Evolutionary conservation across 2,888 invertebrate species (phyloP).

Genomic region (Microctonus brassicae): DNA sequence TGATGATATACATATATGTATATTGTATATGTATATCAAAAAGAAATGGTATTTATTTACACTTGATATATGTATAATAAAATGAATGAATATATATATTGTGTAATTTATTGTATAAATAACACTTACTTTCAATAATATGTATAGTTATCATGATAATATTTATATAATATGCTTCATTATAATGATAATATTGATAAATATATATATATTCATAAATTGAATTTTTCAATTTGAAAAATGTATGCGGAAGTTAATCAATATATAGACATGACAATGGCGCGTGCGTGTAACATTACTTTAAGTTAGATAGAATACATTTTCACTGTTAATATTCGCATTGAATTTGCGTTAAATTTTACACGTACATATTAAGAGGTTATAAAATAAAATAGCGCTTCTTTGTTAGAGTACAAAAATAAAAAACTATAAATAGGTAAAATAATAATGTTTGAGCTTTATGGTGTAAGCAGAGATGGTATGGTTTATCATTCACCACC

Average conservation of each 20-base stretch:
- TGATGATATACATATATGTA: background rate
- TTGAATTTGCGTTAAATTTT: background rate
- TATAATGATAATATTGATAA: too few relatives aligned
- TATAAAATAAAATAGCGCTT: background rate
- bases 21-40: too few relatives aligned
- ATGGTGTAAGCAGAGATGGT: conserved; percentile 59
- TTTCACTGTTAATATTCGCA: background rate
- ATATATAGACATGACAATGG: conserved; percentile 2
- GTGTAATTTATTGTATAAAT: too few relatives aligned
- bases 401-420: background rate
- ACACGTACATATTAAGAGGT: too few relatives aligned
- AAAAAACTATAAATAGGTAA: background rate
- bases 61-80: too few relatives aligned
- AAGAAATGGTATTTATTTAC: background rate
- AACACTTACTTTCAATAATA: too few relatives aligned
- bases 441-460: conserved; percentile 61
- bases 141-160: too few relatives aligned
- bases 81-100: too few relatives aligned
- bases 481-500: conserved; percentile 65
- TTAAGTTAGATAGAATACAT: background rate
- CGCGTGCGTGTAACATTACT: conserved; percentile 7
- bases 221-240: conserved; percentile 12
- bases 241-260: conserved; percentile 11
- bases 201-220: conserved; percentile 1
- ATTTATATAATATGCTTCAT: too few relatives aligned